phyloP scores from a whole-genome alignment of 1,140 invertebrate genomes.

The Brachionus calyciflorus region DNA sequence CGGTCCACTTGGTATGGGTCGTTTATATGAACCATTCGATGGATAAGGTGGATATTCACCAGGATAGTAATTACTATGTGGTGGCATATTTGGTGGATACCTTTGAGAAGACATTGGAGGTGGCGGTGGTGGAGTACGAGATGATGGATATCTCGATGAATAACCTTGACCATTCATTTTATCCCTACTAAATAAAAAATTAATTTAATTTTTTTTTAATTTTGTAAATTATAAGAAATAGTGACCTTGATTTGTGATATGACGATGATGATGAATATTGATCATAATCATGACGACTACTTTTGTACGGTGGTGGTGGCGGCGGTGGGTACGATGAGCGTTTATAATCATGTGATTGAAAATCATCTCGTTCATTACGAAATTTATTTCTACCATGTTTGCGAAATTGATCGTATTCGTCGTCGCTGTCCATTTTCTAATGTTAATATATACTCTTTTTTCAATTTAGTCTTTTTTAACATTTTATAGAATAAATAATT shows the following conservation, averaged over 20 bases:
- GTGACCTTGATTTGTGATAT: not conserved
- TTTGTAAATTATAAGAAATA: not conserved
- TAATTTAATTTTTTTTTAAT: not conserved
- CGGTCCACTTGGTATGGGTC: not conserved
- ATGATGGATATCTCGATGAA: too few relatives aligned
- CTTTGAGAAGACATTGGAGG: too few relatives aligned
- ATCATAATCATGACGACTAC: constrained; percentile 1
- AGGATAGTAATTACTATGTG: too few relatives aligned
- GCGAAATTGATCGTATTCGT: not conserved
- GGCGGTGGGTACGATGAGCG: too few relatives aligned
- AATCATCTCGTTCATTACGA: constrained; percentile 28
- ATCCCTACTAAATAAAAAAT: not conserved
- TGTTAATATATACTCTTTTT: too few relatives aligned
- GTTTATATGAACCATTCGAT: too few relatives aligned
- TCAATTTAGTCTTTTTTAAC: constrained; percentile 32
- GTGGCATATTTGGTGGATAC: too few relatives aligned
- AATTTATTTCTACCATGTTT: constrained; percentile 26
- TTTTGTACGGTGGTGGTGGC: not conserved
- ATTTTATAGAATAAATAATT: constrained; percentile 20
- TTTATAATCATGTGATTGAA: not conserved
- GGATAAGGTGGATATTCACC: not conserved
- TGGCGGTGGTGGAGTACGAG: too few relatives aligned
- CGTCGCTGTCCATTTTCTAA: constrained; percentile 20
- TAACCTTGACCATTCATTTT: not conserved
- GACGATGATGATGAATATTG: not conserved